Conservation (phyloP, 2,797 vertebrate genomes). For the Spinus olivaceus region DNA sequence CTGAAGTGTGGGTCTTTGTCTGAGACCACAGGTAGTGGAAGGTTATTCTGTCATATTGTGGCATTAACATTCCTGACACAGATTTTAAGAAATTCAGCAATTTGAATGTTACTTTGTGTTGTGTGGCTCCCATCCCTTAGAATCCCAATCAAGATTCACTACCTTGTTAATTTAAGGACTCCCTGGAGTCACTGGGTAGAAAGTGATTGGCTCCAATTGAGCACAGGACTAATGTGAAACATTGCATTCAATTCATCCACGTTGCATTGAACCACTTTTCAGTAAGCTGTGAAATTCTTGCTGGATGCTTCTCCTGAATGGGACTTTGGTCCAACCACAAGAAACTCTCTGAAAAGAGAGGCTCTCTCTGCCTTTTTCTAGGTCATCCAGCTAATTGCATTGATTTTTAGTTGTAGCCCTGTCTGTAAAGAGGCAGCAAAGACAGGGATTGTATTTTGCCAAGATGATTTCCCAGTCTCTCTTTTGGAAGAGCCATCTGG, state of each 20-base stretch:
- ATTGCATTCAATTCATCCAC: neutral
- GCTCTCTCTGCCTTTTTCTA: conserved; percentile 12
- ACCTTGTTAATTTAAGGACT: neutral
- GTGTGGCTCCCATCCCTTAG: neutral
- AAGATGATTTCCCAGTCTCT: neutral
- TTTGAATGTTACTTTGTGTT: neutral
- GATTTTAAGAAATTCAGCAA: neutral
- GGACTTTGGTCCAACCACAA: conserved; percentile 18
- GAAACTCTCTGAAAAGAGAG: conserved; percentile 12
- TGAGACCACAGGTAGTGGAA: neutral
- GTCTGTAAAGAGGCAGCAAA: conserved; percentile 10
- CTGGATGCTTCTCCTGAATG: conserved; percentile 23
- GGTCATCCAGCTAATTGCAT: conserved; percentile 34
- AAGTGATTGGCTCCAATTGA: neutral
- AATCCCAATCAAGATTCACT: neutral
- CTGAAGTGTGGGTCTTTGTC: neutral
- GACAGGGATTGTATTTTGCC: neutral
- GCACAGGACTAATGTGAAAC: neutral
- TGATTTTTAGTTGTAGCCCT: neutral
- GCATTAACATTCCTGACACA: neutral
- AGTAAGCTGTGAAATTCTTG: conserved; percentile 54
- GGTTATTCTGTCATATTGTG: neutral
- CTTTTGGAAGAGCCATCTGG: conserved; percentile 31
- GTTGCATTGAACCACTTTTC: conserved; percentile 9
- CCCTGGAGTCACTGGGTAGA: neutral